Conservation (phyloP, 1,140 invertebrate species). For the Pollicipes pollicipes region DNA sequence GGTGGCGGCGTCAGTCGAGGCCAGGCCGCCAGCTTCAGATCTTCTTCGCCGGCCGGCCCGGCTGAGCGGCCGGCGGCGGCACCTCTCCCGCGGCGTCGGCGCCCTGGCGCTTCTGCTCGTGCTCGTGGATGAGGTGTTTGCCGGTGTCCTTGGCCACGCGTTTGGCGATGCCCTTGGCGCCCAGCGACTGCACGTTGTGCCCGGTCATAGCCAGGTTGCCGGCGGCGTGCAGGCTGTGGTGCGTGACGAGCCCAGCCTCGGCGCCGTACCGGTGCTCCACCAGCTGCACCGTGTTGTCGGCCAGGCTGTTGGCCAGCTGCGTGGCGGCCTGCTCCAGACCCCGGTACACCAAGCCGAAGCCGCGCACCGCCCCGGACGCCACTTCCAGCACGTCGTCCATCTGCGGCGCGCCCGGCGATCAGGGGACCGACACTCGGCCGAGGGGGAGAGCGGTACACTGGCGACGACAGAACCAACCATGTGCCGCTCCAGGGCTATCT, state of each 20-base stretch:
- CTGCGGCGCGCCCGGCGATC: conserved; percentile 14
- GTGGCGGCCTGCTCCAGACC: conserved; percentile 45
- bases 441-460: too few relatives aligned
- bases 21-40: too few relatives aligned
- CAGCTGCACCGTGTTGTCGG: conserved; percentile 47
- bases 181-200: conserved; percentile 39
- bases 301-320: conserved; percentile 40
- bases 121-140: conserved; percentile 35
- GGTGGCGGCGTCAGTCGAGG: too few relatives aligned
- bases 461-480: too few relatives aligned
- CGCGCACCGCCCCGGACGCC: conserved; percentile 44
- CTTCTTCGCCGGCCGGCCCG: too few relatives aligned
- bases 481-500: too few relatives aligned
- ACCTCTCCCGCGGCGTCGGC: too few relatives aligned
- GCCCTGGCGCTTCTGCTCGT: conserved; percentile 18
- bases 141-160: conserved; percentile 43
- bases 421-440: too few relatives aligned
- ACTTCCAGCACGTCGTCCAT: conserved; percentile 43
- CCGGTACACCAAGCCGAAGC: conserved; percentile 45
- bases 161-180: conserved; percentile 43
- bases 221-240: conserved; percentile 39
- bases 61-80: background rate
- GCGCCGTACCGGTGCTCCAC: conserved; percentile 42
- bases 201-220: conserved; percentile 42
- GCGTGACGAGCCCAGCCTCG: conserved; percentile 36